Percentiles rank a stretch among this genome's conserved stretches.
Conservation (phyloP, 2,888 invertebrate species). For the Zaprionus bogoriensis region DNA sequence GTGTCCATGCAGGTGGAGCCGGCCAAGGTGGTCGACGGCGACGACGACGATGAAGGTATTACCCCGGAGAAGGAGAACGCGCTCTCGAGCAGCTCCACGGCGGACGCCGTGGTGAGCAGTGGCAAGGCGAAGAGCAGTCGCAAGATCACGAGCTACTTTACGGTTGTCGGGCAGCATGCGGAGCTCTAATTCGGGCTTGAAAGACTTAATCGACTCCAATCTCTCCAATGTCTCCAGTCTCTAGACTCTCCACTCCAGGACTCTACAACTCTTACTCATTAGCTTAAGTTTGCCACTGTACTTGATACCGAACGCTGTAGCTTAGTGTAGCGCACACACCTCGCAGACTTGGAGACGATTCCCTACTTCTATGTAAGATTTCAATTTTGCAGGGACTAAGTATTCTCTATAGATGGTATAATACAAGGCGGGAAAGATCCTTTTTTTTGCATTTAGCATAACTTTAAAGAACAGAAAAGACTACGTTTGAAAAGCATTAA, state of each 20-base stretch:
- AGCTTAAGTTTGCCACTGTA: constrained; percentile 62
- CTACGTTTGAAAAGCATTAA: constrained; percentile 72
- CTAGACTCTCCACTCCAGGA: constrained; percentile 32
- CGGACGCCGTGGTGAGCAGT: constrained; percentile 34
- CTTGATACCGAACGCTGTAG: constrained; percentile 50
- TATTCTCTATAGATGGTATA: constrained; percentile 55
- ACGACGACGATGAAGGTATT: constrained; percentile 50
- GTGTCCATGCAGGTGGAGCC: constrained; percentile 78
- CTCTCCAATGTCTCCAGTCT: constrained; percentile 9
- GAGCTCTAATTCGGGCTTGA: constrained; percentile 54
- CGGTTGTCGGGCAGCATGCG: constrained; percentile 79
- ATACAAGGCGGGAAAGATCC: constrained; percentile 6
- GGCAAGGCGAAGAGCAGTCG: constrained; percentile 67
- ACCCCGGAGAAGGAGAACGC: constrained; percentile 68
- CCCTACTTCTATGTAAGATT: constrained; percentile 35
- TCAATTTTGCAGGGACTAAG: constrained; percentile 68
- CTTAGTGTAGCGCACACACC: constrained; percentile 52
- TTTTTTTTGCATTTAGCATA: constrained; percentile 46
- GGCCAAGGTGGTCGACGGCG: constrained; percentile 30
- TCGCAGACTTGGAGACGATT: constrained; percentile 56
- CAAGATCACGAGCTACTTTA: constrained; percentile 78
- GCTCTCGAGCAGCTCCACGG: constrained; percentile 34
- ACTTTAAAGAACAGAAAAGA: constrained; percentile 59
- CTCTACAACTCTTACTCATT: constrained; percentile 59
- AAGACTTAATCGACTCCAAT: constrained; percentile 60